Evolutionary conservation across 2,797 vertebrate genomes (phyloP).

Genomic region (Chiloscyllium punctatum): DNA sequence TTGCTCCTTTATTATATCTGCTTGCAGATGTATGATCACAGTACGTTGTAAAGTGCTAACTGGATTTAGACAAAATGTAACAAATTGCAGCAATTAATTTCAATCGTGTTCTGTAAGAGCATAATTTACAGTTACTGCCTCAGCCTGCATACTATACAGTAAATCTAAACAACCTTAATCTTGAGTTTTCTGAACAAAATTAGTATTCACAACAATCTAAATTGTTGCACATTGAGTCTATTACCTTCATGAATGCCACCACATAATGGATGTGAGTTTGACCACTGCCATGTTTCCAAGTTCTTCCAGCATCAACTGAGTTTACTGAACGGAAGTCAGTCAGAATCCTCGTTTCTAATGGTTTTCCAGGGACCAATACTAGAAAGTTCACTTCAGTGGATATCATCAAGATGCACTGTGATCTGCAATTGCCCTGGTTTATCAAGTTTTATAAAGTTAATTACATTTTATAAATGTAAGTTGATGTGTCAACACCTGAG

Average conservation of each 20-base stretch:
- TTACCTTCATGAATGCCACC: neutral
- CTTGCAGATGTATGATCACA: constrained; percentile 3
- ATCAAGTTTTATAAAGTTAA: neutral
- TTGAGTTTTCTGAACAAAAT: neutral
- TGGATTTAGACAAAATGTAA: constrained; percentile 24
- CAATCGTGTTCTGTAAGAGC: constrained; percentile 17
- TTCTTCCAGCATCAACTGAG: neutral
- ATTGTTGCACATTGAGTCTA: neutral
- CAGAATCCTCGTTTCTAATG: neutral
- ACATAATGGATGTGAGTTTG: neutral
- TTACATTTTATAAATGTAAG: neutral
- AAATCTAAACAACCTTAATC: constrained; percentile 34
- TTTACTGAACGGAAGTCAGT: neutral
- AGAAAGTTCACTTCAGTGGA: neutral
- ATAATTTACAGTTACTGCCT: constrained; percentile 34
- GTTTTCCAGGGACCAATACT: neutral
- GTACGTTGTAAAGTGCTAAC: constrained; percentile 24
- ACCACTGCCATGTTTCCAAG: neutral
- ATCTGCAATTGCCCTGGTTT: neutral
- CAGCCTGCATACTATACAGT: neutral
- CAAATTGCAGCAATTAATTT: constrained; percentile 34
- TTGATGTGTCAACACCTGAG: neutral
- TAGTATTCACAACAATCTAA: constrained; percentile 29
- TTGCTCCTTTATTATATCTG: constrained; percentile 28
- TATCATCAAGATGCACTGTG: neutral